A percentile compares a stretch with the other conserved stretches of the same genome.
phyloP scores from a whole-genome alignment of 1,140 invertebrate genomes.

The Agraylea sexmaculata region DNA sequence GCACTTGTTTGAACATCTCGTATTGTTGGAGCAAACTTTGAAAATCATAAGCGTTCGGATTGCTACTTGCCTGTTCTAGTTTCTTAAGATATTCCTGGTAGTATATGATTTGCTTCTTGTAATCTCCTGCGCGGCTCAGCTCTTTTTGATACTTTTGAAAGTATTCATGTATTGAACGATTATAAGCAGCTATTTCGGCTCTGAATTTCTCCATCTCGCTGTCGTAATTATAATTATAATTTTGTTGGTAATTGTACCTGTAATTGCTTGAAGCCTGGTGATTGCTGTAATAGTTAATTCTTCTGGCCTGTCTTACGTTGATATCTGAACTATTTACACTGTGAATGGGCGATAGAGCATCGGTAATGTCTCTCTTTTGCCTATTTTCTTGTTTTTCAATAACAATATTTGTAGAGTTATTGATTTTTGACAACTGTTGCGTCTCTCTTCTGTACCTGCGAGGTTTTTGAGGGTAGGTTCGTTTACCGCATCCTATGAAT shows the following conservation, averaged over 20 bases:
- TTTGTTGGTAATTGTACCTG: constrained; percentile 6
- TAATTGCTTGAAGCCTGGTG: constrained; percentile 9
- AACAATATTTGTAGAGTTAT: too few relatives aligned
- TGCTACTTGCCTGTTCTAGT: constrained; percentile 3
- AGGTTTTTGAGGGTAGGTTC: constrained; percentile 16
- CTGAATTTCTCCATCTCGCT: neutral
- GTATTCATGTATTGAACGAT: constrained; percentile 20
- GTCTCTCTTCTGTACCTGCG: constrained; percentile 15
- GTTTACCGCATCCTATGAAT: constrained; percentile 25
- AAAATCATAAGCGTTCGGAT: constrained; percentile 6
- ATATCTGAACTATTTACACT: too few relatives aligned
- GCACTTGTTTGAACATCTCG: constrained; percentile 9
- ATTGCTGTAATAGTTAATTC: constrained; percentile 7
- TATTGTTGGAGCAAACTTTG: constrained; percentile 14
- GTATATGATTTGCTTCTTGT: constrained; percentile 10
- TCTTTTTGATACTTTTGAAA: constrained; percentile 9
- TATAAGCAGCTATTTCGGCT: constrained; percentile 24
- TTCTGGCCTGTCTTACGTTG: constrained; percentile 14
- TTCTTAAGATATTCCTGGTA: constrained; percentile 14
- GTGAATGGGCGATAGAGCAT: too few relatives aligned
- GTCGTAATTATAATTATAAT: neutral
- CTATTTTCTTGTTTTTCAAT: too few relatives aligned
- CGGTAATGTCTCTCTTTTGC: too few relatives aligned
- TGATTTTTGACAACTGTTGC: neutral
- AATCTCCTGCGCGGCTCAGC: constrained; percentile 7